These are phyloP conservation scores for Sicus ferrugineus DNA, from an alignment of 2,888 invertebrate species.

Conservation along the genomic window DNA sequence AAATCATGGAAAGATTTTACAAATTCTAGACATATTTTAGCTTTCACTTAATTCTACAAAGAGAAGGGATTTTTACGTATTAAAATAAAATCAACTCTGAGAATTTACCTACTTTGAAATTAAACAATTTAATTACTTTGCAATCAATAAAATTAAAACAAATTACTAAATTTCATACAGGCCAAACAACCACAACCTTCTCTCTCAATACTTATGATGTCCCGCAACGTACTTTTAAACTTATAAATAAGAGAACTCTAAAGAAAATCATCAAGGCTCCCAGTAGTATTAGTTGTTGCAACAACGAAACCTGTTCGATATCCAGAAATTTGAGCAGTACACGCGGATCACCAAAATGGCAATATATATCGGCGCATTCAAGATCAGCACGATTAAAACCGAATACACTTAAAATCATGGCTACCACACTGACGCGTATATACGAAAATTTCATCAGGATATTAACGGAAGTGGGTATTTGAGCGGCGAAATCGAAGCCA, in stretches of 20 bases:
- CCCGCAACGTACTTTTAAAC: slow-evolving; percentile 67
- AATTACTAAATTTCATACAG: not conserved
- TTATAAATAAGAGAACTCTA: slow-evolving; percentile 68
- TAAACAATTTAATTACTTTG: too few relatives aligned
- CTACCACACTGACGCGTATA: slow-evolving; percentile 72
- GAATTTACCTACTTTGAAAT: not conserved
- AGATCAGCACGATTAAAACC: slow-evolving; percentile 70
- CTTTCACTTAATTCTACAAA: too few relatives aligned
- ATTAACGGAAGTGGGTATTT: slow-evolving; percentile 71
- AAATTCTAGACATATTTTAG: too few relatives aligned
- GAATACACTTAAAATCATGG: slow-evolving; percentile 71
- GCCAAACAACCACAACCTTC: not conserved
- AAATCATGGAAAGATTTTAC: too few relatives aligned
- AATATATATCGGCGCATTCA: slow-evolving; percentile 70
- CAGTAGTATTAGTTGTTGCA: slow-evolving; percentile 68
- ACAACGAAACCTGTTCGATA: slow-evolving; percentile 68
- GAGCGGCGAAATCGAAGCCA: slow-evolving; percentile 74
- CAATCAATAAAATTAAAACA: too few relatives aligned
- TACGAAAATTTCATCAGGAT: slow-evolving; percentile 73
- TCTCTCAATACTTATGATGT: slow-evolving; percentile 45
- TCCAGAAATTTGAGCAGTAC: slow-evolving; percentile 71
- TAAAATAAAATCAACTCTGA: not conserved
- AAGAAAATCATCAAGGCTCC: slow-evolving; percentile 68
- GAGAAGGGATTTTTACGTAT: too few relatives aligned
- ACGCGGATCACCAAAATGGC: slow-evolving; percentile 73